Evolutionary conservation across 53 echinoderm and acorn worm genomes (phyloP).

Genomic region (Stichopus horrens): DNA sequence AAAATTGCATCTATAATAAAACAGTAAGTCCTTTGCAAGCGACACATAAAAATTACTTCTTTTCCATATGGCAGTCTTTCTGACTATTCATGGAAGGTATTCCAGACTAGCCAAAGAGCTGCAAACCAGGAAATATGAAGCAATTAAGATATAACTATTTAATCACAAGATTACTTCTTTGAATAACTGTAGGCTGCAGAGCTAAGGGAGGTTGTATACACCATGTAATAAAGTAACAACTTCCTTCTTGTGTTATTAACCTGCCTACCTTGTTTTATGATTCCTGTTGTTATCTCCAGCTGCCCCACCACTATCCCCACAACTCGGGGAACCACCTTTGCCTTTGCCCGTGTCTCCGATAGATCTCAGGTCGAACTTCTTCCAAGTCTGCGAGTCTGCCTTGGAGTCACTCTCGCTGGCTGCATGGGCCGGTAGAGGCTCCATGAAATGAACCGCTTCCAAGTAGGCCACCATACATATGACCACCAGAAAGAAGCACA

Average conservation of each 20-base stretch:
- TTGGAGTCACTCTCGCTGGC: neutral
- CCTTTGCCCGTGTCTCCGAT: slow-evolving; percentile 48
- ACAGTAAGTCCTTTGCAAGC: no score
- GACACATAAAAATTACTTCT: no score
- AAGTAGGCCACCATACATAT: slow-evolving; percentile 90
- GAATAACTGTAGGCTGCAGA: no score
- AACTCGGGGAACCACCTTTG: slow-evolving; percentile 48
- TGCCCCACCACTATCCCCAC: slow-evolving; percentile 65
- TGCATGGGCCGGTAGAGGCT: slow-evolving; percentile 49
- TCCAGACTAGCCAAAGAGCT: neutral
- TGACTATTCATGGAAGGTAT: neutral
- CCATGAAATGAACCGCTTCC: slow-evolving; percentile 83
- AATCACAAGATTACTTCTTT: no score
- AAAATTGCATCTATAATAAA: no score
- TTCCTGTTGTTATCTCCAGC: slow-evolving; percentile 44
- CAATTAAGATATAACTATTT: no score
- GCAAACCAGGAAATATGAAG: no score
- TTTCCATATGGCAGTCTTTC: no score
- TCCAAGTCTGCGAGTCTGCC: slow-evolving; percentile 56
- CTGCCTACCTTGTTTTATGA: slow-evolving; percentile 28
- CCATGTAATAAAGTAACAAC: neutral
- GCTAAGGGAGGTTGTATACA: no score
- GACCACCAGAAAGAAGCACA: slow-evolving; percentile 90
- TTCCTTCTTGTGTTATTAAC: neutral
- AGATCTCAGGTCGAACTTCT: slow-evolving; percentile 81